These are phyloP conservation scores for Campoletis raptor DNA, from an alignment of 2,888 invertebrate species.

Conservation along the genomic window DNA sequence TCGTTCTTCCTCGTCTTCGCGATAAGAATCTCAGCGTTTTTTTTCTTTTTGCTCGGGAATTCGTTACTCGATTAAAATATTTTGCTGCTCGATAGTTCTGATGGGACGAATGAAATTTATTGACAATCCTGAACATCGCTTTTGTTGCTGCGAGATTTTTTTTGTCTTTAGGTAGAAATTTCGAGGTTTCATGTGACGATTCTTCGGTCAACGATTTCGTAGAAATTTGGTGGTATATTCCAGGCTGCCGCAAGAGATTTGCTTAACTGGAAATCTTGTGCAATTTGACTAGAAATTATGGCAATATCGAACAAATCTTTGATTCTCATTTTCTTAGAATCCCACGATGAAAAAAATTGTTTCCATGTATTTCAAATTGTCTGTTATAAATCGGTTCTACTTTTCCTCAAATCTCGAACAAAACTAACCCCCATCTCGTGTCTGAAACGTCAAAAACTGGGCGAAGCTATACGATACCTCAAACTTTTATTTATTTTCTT, in stretches of 20 bases:
- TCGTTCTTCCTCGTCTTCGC: slow-evolving; percentile 1
- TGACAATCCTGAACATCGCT: background rate
- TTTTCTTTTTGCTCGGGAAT: background rate
- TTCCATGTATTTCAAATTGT: background rate
- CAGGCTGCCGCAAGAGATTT: background rate
- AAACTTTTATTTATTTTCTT: slow-evolving; percentile 29
- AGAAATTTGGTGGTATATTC: background rate
- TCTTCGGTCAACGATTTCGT: background rate
- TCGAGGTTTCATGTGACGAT: background rate
- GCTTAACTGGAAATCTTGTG: background rate
- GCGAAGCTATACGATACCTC: background rate
- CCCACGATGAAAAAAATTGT: background rate
- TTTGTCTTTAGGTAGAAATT: background rate
- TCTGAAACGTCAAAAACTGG: background rate
- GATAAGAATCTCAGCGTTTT: slow-evolving; percentile 18
- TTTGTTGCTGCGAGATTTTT: background rate
- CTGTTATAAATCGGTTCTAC: background rate
- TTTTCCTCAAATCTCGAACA: background rate
- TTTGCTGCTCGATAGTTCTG: background rate
- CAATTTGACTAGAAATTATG: no score
- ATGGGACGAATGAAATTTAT: background rate
- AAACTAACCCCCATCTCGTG: background rate
- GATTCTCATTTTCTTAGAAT: background rate
- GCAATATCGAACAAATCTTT: no score
- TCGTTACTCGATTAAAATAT: slow-evolving; percentile 1